Evolutionary conservation across 2,113 vertebrate species (phyloP).

Genomic region (Acinonyx jubatus): DNA sequence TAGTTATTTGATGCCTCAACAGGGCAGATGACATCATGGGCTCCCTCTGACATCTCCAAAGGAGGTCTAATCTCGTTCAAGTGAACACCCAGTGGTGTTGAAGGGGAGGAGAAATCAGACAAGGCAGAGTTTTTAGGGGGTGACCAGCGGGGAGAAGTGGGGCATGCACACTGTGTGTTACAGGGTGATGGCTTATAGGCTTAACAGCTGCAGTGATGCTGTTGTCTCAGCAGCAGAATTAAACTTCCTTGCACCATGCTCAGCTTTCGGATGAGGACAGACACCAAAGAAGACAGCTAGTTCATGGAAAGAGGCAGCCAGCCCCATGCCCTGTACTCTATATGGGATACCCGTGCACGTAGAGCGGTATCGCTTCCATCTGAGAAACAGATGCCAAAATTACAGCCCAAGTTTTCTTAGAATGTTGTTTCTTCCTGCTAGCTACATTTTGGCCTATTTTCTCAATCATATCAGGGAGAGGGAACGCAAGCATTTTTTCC

Average conservation of each 20-base stretch:
- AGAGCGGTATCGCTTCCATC: background rate
- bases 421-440: background rate
- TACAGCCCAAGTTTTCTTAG: background rate
- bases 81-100: background rate
- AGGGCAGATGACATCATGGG: background rate
- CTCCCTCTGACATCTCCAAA: background rate
- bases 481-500: background rate
- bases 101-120: background rate
- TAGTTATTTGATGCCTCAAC: background rate
- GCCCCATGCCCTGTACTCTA: rapidly evolving
- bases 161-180: background rate
- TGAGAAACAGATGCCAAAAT: background rate
- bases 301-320: background rate
- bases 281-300: background rate
- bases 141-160: background rate
- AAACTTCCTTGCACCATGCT: background rate
- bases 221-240: background rate
- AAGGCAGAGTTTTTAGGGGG: background rate
- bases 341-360: rapidly evolving
- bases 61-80: background rate
- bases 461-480: background rate
- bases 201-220: background rate
- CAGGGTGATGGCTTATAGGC: too few relatives aligned
- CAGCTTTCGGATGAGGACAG: background rate
- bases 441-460: background rate